Base-by-base conservation (phyloP, 1,140 invertebrate genomes). In the Maniola jurtina region DNA sequence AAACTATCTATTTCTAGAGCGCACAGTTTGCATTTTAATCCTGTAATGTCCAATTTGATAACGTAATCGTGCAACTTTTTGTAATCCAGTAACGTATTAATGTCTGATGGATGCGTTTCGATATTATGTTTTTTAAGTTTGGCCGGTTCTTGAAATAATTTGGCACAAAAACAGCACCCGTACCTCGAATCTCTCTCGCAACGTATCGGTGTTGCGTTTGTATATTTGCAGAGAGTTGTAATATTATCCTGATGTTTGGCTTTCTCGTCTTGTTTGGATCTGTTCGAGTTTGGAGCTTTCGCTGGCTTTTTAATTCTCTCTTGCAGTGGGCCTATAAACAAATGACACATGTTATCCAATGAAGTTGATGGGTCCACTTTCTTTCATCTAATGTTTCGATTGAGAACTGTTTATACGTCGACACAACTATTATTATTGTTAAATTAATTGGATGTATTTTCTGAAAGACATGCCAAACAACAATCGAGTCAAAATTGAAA, bases 191-290 rank as follows among this genome's bases (percentile, higher is more conserved):
- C 74, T 10, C 66, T 76, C 0, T 68, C 66, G 35, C 72, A 68
- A 7, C 70, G 63, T 33, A 83, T 71, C 0, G 79, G 75, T 0
- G 81, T 78, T 0, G 82, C 82, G 40, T 84, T 84, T 0, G 82
- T 78, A 33, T 72, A 61, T 36, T 74, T 66, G 8, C 82, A 25
- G 14, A 82, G 64, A 0, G 68, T 72, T 6, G 65, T 55, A 8
- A 84, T 73, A 38, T 84, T 84, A 0, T 80, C 69, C 6, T 70
- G 68, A 34, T 79, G 76, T 71, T 77, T 77, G 15, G 66, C 63
- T n/a, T 76, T 40, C 69, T 78, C 77, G 11, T 56, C n/a, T 10
- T 45, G 35, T 45, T 40, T 64, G 15, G 48, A 35, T 47, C 64
- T 64, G 14, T 34, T 5, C 13, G 42, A 11, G 13, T 45, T 45